Evolutionary conservation across 2,797 vertebrate genomes (phyloP).

Genomic region (Microctenopoma lineatum): DNA sequence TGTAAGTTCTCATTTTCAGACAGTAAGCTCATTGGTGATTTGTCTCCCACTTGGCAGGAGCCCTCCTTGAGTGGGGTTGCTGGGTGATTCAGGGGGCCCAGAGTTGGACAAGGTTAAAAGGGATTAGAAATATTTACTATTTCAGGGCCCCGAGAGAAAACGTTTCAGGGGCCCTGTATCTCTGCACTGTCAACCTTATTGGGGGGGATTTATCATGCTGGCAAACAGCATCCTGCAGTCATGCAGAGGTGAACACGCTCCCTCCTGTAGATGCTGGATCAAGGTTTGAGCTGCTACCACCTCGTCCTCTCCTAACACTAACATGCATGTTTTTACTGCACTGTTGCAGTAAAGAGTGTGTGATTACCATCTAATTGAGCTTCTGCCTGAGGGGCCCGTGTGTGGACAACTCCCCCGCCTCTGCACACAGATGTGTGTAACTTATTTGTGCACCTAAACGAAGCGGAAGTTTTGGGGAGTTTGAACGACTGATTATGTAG

Average conservation of each 20-base stretch:
- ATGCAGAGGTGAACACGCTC: conserved; percentile 7
- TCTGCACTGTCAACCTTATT: conserved; percentile 11
- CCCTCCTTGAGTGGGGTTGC: conserved; percentile 4
- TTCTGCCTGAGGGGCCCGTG: conserved; percentile 36
- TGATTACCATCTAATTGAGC: conserved; percentile 63
- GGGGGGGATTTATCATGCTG: conserved; percentile 27
- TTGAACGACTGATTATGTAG: conserved; percentile 6
- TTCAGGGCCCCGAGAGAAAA: conserved; percentile 40
- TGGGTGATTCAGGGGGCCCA: conserved; percentile 44
- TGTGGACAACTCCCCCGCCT: conserved; percentile 22
- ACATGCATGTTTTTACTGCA: conserved; percentile 41
- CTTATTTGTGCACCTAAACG: conserved; percentile 21
- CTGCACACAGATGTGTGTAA: neutral
- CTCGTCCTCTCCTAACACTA: conserved; percentile 9
- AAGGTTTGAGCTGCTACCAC: neutral
- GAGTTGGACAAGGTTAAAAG: conserved; percentile 36
- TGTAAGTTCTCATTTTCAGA: conserved; percentile 6
- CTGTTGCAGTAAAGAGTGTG: conserved; percentile 28
- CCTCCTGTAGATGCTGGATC: too few relatives aligned
- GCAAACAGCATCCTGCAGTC: conserved; percentile 7
- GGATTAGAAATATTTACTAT: conserved; percentile 66
- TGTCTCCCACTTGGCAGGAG: conserved; percentile 2
- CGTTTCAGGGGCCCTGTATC: conserved; percentile 26
- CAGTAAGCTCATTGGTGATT: conserved; percentile 28
- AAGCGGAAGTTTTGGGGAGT: conserved; percentile 6